A percentile compares a stretch with the other conserved stretches of the same genome.
phyloP scores from a whole-genome alignment of 2,888 invertebrate genomes.

The Drosophila atroscutellata region DNA sequence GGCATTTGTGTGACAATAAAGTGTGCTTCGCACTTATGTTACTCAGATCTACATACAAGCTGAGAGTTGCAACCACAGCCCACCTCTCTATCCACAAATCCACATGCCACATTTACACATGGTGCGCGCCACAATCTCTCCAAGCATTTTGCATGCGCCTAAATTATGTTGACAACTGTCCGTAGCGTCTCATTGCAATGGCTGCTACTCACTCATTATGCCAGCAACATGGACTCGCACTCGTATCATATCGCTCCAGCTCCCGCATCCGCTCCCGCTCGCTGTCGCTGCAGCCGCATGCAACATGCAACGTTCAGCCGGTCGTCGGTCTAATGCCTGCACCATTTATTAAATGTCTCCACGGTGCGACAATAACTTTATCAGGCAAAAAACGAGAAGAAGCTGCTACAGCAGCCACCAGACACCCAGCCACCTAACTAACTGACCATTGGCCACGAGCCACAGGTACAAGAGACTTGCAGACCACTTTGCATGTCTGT shows the following conservation, averaged over 20 bases:
- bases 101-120: slow-evolving; percentile 20
- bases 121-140: slow-evolving; percentile 44
- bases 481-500: slow-evolving; percentile 65
- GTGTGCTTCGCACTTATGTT: slow-evolving; percentile 84
- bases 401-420: slow-evolving; percentile 63
- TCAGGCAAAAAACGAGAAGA: slow-evolving; percentile 75
- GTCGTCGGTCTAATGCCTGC: slow-evolving; percentile 76
- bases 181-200: slow-evolving; percentile 75
- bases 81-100: slow-evolving; percentile 17
- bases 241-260: slow-evolving; percentile 79
- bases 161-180: slow-evolving; percentile 83
- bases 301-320: slow-evolving; percentile 54
- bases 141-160: slow-evolving; percentile 79
- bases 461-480: slow-evolving; percentile 27
- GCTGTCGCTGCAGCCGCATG: slow-evolving; percentile 35
- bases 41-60: slow-evolving; percentile 60
- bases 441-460: slow-evolving; percentile 38
- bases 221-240: slow-evolving; percentile 65
- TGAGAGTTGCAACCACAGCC: slow-evolving; percentile 9
- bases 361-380: slow-evolving; percentile 83
- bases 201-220: slow-evolving; percentile 82
- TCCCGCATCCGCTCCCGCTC: slow-evolving; percentile 45
- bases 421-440: slow-evolving; percentile 25
- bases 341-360: slow-evolving; percentile 82
- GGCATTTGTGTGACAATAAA: slow-evolving; percentile 85